Conservation (phyloP, 2,797 vertebrate species). For the Phylloscopus collybita region DNA sequence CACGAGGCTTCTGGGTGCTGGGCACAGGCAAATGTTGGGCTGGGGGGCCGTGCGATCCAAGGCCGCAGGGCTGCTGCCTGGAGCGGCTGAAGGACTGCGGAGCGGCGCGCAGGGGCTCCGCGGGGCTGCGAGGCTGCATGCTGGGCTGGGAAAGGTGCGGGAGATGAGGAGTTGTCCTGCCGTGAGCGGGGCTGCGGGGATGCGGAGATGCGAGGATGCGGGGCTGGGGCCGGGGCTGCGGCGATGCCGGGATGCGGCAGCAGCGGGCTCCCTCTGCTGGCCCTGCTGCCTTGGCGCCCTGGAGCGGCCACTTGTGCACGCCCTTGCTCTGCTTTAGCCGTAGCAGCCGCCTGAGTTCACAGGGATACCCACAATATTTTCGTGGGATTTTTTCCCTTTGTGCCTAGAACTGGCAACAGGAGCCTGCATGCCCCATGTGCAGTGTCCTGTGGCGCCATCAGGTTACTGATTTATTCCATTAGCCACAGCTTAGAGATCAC, state of each 20-base stretch:
- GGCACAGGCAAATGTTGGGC: background rate
- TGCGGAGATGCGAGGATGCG: no score
- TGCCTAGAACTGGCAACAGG: background rate
- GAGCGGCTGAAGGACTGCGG: background rate
- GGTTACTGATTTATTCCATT: background rate
- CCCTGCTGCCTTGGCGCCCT: background rate
- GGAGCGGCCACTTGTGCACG: fast-evolving
- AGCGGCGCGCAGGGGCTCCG: background rate
- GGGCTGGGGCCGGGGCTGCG: background rate
- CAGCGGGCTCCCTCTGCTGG: slow-evolving; percentile 21
- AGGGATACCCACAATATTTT: background rate
- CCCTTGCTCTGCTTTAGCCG: background rate
- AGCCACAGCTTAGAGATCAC: background rate
- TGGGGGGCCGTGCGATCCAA: background rate
- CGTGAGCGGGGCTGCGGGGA: background rate
- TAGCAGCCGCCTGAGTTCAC: background rate
- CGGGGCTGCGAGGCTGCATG: background rate
- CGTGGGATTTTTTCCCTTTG: background rate
- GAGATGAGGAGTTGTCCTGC: background rate
- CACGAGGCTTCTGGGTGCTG: background rate
- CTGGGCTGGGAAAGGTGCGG: background rate
- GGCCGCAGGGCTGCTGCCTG: background rate
- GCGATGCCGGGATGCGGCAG: background rate
- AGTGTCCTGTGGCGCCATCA: background rate
- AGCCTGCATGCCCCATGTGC: background rate